These are phyloP conservation scores for Pollenia griseotomentosa DNA, from an alignment of 2,888 invertebrate species.

Conservation along the genomic window DNA sequence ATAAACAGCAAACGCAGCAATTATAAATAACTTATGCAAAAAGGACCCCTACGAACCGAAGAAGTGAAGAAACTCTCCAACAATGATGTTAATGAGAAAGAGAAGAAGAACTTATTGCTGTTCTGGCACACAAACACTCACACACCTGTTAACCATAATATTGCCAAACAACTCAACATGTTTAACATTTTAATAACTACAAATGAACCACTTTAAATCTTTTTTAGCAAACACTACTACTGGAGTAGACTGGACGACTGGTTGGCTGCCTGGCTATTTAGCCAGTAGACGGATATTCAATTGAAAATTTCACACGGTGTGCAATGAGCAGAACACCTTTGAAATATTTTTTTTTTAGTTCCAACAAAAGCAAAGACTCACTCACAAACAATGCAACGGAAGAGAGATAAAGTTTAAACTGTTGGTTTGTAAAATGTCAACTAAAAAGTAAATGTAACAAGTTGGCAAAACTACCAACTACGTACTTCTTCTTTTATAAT, in stretches of 20 bases:
- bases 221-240: slow-evolving; percentile 12
- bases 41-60: slow-evolving; percentile 35
- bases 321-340: slow-evolving; percentile 66
- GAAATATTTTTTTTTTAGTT: slow-evolving; percentile 21
- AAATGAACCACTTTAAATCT: slow-evolving; percentile 59
- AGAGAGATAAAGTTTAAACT: slow-evolving; percentile 29
- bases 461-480: slow-evolving; percentile 29
- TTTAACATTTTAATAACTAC: slow-evolving; percentile 54
- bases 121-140: not conserved
- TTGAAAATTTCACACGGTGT: slow-evolving; percentile 69
- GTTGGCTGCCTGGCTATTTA: not conserved
- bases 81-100: not conserved
- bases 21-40: slow-evolving; percentile 55
- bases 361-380: slow-evolving; percentile 40
- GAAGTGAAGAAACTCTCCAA: slow-evolving; percentile 12
- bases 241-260: slow-evolving; percentile 1
- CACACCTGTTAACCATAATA: slow-evolving; percentile 22
- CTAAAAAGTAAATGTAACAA: slow-evolving; percentile 41
- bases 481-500: not conserved
- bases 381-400: slow-evolving; percentile 37
- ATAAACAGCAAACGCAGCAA: slow-evolving; percentile 35
- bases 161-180: slow-evolving; percentile 46
- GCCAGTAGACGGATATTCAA: slow-evolving; percentile 18
- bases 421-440: slow-evolving; percentile 37
- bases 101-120: slow-evolving; percentile 32